These are phyloP conservation scores for Phaedon cochleariae DNA, from an alignment of 2,888 invertebrate genomes.

Conservation along the genomic window DNA sequence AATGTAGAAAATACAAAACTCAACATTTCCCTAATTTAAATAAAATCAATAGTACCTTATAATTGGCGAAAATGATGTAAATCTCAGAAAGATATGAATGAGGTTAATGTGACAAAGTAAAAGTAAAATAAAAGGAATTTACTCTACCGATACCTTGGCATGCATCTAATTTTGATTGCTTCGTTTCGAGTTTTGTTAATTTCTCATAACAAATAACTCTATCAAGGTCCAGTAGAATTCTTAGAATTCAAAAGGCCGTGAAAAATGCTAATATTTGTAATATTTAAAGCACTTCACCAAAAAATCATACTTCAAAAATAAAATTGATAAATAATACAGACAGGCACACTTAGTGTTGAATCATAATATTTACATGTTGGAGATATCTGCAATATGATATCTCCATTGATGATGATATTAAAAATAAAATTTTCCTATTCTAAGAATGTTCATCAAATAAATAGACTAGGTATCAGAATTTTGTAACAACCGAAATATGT, in stretches of 20 bases:
- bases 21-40: no score
- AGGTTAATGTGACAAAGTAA: not conserved
- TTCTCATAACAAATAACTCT: slow-evolving; percentile 53
- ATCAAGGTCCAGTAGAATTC: slow-evolving; percentile 51
- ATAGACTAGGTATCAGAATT: slow-evolving; percentile 53
- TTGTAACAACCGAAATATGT: slow-evolving; percentile 30
- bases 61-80: no score
- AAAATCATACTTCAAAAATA: slow-evolving; percentile 29
- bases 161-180: slow-evolving; percentile 23
- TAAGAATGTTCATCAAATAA: slow-evolving; percentile 42
- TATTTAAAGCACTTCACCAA: slow-evolving; percentile 59
- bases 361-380: slow-evolving; percentile 44
- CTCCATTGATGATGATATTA: not conserved
- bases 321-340: slow-evolving; percentile 35
- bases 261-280: slow-evolving; percentile 58
- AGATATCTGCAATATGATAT: not conserved
- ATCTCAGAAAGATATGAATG: not conserved
- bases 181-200: slow-evolving; percentile 49
- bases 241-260: slow-evolving; percentile 40
- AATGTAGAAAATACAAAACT: no score
- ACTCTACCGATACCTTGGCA: slow-evolving; percentile 38
- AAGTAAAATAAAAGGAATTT: slow-evolving; percentile 10
- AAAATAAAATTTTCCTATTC: slow-evolving; percentile 33
- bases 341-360: slow-evolving; percentile 55
- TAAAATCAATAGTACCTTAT: not conserved